Conservation (phyloP, 2,888 invertebrate genomes). For the Macrophya annulata region DNA sequence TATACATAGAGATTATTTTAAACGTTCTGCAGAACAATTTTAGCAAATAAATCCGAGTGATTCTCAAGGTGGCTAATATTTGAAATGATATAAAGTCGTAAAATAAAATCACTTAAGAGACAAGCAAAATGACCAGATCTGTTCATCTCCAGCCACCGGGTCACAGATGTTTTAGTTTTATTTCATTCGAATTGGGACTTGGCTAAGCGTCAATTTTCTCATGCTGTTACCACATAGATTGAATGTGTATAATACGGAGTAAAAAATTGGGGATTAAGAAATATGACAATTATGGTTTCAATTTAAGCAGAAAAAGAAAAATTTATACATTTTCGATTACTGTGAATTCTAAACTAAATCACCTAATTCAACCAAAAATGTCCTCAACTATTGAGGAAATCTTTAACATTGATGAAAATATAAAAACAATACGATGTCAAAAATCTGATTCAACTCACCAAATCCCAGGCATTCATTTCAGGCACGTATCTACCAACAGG, state of each 20-base stretch:
- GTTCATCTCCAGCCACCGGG: slow-evolving; percentile 15
- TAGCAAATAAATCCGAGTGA: background rate
- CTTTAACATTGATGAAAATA: background rate
- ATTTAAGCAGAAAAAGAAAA: background rate
- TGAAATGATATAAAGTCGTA: background rate
- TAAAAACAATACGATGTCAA: background rate
- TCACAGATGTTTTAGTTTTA: slow-evolving; percentile 25
- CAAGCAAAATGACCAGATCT: slow-evolving; percentile 14
- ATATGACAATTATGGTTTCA: background rate
- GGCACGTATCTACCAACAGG: slow-evolving; percentile 95
- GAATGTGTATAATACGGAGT: background rate
- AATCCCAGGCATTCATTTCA: slow-evolving; percentile 86
- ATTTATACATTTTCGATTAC: background rate
- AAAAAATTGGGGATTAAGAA: background rate
- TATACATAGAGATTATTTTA: background rate
- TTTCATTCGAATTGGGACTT: slow-evolving; percentile 27
- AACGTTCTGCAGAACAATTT: background rate
- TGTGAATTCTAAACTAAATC: too few relatives aligned
- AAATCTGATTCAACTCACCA: slow-evolving; percentile 81
- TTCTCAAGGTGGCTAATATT: slow-evolving; percentile 27
- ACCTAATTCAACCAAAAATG: background rate
- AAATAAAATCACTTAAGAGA: background rate
- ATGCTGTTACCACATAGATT: background rate
- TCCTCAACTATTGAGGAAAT: too few relatives aligned
- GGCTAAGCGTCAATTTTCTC: slow-evolving; percentile 45